Evolutionary conservation across 1,140 invertebrate species (phyloP), one percentile per base, ranked within the genome.

Genomic region (Caenorhabditis latens): DNA sequence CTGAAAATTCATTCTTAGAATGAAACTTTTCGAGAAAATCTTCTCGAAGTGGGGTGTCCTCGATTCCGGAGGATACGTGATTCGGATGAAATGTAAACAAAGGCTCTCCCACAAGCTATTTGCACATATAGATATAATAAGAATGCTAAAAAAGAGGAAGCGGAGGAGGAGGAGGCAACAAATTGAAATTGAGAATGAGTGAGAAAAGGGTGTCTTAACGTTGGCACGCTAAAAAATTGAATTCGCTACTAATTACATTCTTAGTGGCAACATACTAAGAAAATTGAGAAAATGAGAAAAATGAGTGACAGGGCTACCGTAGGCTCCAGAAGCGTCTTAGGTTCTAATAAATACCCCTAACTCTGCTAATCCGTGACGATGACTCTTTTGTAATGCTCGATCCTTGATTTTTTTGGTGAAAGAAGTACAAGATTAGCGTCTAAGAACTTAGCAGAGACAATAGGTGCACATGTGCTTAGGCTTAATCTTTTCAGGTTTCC

Each of bases 51-150:
- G 61, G 61, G 61, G 61, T 14, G 61, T 65, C 61, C 40, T 53
- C 8, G 21, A 61, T n/a, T 61, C 57, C 9, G 11, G 40, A 65
- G 61, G 61, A 65, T 65, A 65, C 61, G 61, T 65, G 61, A 65
- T 65, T 65, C 61, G 40, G 61, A 65, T 65, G 61, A 65, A 65
- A 65, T 65, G 61, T 65, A 65, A 65, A 65, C 61, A 65, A 65
- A 65, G 40, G 61, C 32, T 32, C 32, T 32, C 32, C 32, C 32
- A n/a, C 32, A 32, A 65, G 24, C 32, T 65, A 65, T 65, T 65
- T 65, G 61, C 61, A 65, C 61, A 65, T 65, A 32, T 16, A 32
- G 32, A 65, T 42, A 65, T 65, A 65, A 40, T 65, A 42, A 65
- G n/a, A 42, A 65, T 40, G 61, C 6, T 14, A n/a, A 65, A 65